Percentiles rank a stretch among this genome's conserved stretches.
These are phyloP conservation scores for Volucella zonaria DNA, from an alignment of 2,888 invertebrate genomes.

Conservation along the genomic window DNA sequence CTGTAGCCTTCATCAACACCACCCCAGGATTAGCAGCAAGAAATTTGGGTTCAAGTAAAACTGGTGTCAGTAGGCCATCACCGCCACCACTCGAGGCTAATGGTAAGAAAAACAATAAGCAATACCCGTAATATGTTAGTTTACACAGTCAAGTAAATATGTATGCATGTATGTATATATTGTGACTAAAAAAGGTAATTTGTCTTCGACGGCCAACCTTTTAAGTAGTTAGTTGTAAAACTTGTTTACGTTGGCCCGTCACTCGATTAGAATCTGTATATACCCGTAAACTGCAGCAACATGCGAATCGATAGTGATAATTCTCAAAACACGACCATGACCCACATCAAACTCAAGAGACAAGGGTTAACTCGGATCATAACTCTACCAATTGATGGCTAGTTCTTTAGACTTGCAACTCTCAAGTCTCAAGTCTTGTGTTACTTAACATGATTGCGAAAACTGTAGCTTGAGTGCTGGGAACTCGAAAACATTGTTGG, in stretches of 20 bases:
- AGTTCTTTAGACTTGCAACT: conserved; percentile 49
- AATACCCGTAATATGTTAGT: neutral
- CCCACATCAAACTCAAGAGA: conserved; percentile 19
- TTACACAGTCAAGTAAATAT: too few species aligned
- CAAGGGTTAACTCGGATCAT: neutral
- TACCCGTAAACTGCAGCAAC: neutral
- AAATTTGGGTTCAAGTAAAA: conserved; percentile 51
- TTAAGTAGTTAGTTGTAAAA: conserved; percentile 16
- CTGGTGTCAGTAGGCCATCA: conserved; percentile 53
- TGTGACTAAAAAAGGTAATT: conserved; percentile 8
- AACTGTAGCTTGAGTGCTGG: conserved; percentile 56
- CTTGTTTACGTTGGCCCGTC: conserved; percentile 30
- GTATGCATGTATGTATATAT: neutral
- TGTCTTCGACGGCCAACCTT: conserved; percentile 22
- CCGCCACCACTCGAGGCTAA: conserved; percentile 20
- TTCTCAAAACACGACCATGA: conserved; percentile 45
- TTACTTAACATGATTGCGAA: conserved; percentile 57
- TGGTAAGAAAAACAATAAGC: conserved; percentile 41
- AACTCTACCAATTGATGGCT: conserved; percentile 1
- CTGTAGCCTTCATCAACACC: neutral
- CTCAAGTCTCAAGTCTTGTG: conserved; percentile 50
- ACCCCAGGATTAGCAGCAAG: conserved; percentile 20
- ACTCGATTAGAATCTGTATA: conserved; percentile 36
- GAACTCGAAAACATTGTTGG: conserved; percentile 51
- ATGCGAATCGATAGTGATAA: conserved; percentile 12